Percentiles rank a stretch among this genome's conserved stretches.
These are phyloP conservation scores for Atopsyche davidsoni DNA, from an alignment of 1,140 invertebrate species.

Conservation along the genomic window DNA sequence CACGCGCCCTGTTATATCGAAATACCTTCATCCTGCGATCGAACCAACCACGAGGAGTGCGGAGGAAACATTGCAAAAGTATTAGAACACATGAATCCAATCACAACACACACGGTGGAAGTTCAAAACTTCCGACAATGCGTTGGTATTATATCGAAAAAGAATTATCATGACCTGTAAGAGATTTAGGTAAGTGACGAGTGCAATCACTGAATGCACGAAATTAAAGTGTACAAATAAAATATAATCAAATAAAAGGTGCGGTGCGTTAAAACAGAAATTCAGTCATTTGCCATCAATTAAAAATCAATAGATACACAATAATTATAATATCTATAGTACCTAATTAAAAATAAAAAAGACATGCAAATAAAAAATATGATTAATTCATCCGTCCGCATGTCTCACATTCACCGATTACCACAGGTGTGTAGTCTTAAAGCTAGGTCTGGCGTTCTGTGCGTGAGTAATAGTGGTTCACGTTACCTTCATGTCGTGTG, in stretches of 20 bases:
- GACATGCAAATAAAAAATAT: constrained; percentile 11
- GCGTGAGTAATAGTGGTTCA: too few species aligned
- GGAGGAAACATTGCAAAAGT: too few species aligned
- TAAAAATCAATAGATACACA: constrained; percentile 8
- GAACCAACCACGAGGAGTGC: too few species aligned
- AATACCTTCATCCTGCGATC: too few species aligned
- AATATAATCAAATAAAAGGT: constrained; percentile 34
- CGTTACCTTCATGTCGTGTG: too few species aligned
- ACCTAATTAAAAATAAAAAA: constrained; percentile 14
- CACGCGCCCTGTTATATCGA: too few species aligned
- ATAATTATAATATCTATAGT: background rate
- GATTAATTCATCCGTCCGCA: background rate
- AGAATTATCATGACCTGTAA: constrained; percentile 5
- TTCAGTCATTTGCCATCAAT: constrained; percentile 38
- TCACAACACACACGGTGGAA: too few species aligned
- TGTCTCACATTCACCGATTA: constrained; percentile 1
- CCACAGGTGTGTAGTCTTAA: too few species aligned
- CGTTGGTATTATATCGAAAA: background rate
- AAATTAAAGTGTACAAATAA: constrained; percentile 36
- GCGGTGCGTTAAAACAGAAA: constrained; percentile 36
- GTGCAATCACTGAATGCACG: constrained; percentile 51
- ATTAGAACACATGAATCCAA: too few species aligned
- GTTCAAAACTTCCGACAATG: too few species aligned
- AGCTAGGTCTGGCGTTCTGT: too few species aligned
- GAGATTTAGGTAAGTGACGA: constrained; percentile 21